Evolutionary conservation across 64 coral and sea anemone genomes (phyloP).

Genomic region (Dendrophyllia cribrosa): DNA sequence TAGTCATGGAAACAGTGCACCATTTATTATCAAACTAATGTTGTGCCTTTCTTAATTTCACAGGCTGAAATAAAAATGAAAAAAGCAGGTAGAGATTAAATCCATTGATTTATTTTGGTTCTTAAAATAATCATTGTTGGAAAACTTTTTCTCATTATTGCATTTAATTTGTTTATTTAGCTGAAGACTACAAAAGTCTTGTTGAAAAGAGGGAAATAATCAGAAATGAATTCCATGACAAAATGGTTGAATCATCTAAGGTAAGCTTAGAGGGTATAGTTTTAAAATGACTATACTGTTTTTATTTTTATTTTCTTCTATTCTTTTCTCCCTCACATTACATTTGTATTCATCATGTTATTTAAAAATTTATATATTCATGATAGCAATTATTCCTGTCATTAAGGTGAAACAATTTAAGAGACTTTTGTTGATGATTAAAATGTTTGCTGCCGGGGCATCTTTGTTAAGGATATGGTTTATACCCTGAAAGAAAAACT

Average conservation of each 20-base stretch:
- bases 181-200: constrained; percentile 92
- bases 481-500: too few relatives aligned
- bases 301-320: not conserved
- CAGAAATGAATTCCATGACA: constrained; percentile 97
- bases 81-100: constrained; percentile 78
- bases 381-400: too few relatives aligned
- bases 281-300: not conserved
- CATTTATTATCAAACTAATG: not conserved
- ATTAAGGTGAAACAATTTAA: too few relatives aligned
- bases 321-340: not conserved
- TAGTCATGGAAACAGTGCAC: too few relatives aligned
- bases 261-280: not conserved
- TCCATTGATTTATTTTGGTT: not conserved
- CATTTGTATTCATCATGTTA: too few relatives aligned
- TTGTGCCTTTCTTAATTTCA: not conserved
- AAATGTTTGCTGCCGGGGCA: too few relatives aligned
- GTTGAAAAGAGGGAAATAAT: constrained; percentile 94
- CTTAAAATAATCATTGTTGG: not conserved
- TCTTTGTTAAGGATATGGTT: too few relatives aligned
- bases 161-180: constrained; percentile 40
- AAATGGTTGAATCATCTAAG: constrained; percentile 91
- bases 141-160: not conserved
- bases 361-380: too few relatives aligned
- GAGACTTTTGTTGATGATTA: too few relatives aligned
- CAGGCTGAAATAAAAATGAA: constrained; percentile 91